Base-by-base conservation (phyloP, 2,113 vertebrate species). In the Coryphaenoides rupestris region DNA sequence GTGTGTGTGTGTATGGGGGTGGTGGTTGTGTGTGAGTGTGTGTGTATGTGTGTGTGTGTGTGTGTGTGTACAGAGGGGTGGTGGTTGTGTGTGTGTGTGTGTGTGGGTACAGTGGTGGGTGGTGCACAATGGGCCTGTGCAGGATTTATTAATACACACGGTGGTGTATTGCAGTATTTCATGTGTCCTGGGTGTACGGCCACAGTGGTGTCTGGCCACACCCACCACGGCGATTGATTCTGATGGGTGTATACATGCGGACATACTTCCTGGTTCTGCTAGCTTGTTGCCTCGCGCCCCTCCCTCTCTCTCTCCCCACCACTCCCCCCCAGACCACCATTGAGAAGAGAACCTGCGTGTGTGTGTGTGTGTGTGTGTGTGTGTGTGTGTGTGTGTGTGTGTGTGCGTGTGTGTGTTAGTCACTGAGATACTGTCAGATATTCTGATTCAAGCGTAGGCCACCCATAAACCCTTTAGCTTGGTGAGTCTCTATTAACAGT, bases 1-100 rank as follows among this genome's bases (percentile, higher is more conserved):
- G 19, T 10, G 63, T 61, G 75, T 55, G 47, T 63, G 69, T 63
- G 28, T 57, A 10, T 22, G 28, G 28, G 28, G 10, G 5, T 33
- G 28, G 10, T 33, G 28, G 28, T 33, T 6, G 10, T 33, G 28
- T 33, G 28, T 33, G 28, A 4, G 5, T 33, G 5, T 33, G 10
- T 9, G 5, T 33, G 28, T 33, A 9, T 9, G 5, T 33, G 28
- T 33, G 28, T 4, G 28, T 33, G 5, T 40, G 33, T 40, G 33
- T 40, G 33, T 40, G 33, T 40, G 33, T 40, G n/a, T n/a, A n/a
- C n/a, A n/a, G n/a, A n/a, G n/a, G n/a, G n/a, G n/a, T n/a, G n/a
- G 5, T 40, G 33, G 9, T 7, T 40, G 33, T 40, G 33, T 40
- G 33, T 40, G 33, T 40, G 33, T 55, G 54, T 55, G 54, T 55